A percentile compares a stretch with the other conserved stretches of the same genome.
These are phyloP conservation scores for Oegoconia quadripuncta DNA, from an alignment of 2,888 invertebrate species.

Conservation along the genomic window DNA sequence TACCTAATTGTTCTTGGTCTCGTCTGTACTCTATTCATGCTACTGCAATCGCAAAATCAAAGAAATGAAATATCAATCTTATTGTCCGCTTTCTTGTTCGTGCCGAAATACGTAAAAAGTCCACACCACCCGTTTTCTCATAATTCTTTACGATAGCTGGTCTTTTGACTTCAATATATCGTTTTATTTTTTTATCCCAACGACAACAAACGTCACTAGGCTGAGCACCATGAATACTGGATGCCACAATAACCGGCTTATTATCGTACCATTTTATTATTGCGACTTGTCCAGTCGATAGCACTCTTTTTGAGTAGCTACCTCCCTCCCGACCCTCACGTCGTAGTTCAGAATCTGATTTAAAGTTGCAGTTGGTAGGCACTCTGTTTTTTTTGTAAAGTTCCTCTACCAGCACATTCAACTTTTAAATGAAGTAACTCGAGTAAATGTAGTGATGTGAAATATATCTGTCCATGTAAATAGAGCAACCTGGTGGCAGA, in stretches of 20 bases:
- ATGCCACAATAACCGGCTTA: slow-evolving; percentile 1
- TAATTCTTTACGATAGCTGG: slow-evolving; percentile 5
- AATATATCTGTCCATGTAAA: slow-evolving; percentile 6
- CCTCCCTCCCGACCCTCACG: neutral
- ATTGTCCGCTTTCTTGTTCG: slow-evolving; percentile 4
- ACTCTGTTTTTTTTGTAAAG: slow-evolving; percentile 2
- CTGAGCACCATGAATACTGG: neutral
- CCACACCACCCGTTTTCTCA: slow-evolving; percentile 6
- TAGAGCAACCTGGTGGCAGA: slow-evolving; percentile 1
- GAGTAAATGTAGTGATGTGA: slow-evolving; percentile 5
- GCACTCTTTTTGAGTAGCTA: slow-evolving; percentile 1
- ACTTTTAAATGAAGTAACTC: neutral
- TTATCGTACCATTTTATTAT: neutral
- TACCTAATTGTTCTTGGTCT: slow-evolving; percentile 5
- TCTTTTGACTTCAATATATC: neutral
- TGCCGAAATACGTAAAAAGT: neutral
- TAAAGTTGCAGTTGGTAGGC: slow-evolving; percentile 2
- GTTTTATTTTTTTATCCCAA: slow-evolving; percentile 1
- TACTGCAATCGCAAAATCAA: slow-evolving; percentile 7
- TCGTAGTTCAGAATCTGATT: neutral
- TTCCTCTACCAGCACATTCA: slow-evolving; percentile 3
- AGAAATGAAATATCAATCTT: slow-evolving; percentile 8
- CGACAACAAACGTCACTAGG: neutral
- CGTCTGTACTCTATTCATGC: slow-evolving; percentile 6
- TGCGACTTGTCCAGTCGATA: neutral